A percentile compares a stretch with the other conserved stretches of the same genome.
phyloP scores from a whole-genome alignment of 2,113 vertebrate species.

The Pollimyrus isidori region DNA sequence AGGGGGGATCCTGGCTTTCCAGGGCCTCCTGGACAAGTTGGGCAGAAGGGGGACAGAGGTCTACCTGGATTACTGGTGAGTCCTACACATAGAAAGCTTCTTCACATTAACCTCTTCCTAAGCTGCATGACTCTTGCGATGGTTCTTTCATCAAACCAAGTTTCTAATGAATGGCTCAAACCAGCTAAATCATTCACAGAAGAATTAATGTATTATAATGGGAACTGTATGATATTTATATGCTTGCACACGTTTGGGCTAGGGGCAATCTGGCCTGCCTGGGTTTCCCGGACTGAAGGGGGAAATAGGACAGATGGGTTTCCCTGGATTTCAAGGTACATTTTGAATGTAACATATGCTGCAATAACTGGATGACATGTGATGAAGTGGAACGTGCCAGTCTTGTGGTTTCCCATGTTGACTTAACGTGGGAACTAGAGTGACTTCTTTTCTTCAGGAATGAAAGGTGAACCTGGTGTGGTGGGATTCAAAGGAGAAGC shows the following conservation, averaged over 20 bases:
- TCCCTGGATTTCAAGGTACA: slow-evolving; percentile 79
- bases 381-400: not conserved
- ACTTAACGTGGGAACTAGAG: not conserved
- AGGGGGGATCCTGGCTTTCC: slow-evolving; percentile 70
- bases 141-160: not conserved
- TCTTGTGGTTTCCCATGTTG: not conserved
- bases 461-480: slow-evolving; percentile 68
- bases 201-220: not conserved
- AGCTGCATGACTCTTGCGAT: not conserved
- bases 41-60: slow-evolving; percentile 78
- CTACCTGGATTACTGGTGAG: slow-evolving; percentile 72
- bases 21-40: slow-evolving; percentile 66
- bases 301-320: slow-evolving; percentile 73
- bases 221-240: not conserved
- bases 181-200: not conserved
- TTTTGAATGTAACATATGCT: not conserved
- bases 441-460: slow-evolving; percentile 57
- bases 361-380: not conserved
- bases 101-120: not conserved
- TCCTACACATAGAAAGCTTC: slow-evolving; percentile 22
- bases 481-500: slow-evolving; percentile 73
- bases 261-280: slow-evolving; percentile 80
- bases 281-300: slow-evolving; percentile 77
- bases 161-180: not conserved
- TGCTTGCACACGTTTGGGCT: slow-evolving; percentile 27